A percentile compares a stretch with the other conserved stretches of the same genome.
Conservation (phyloP, 23 tunicate species). For the Oikopleura dioica region DNA sequence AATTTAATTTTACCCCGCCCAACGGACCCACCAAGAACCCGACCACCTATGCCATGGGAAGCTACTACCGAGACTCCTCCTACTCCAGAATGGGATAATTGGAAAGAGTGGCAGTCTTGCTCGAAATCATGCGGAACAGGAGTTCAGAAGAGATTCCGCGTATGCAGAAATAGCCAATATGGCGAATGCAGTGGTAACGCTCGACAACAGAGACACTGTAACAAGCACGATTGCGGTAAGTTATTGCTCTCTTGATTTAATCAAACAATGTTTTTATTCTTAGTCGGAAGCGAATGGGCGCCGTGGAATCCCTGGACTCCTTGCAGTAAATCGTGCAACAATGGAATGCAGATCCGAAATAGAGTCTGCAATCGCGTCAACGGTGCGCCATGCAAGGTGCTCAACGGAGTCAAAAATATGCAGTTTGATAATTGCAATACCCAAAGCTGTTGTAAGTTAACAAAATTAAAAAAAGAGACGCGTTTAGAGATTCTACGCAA, state of each 20-base stretch:
- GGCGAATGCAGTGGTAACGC: background rate
- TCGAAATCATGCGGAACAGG: background rate
- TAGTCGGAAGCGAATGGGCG: background rate
- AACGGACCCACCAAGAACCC: background rate
- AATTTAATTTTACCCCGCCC: background rate
- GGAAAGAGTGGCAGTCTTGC: slow-evolving; percentile 1
- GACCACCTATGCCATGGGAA: slow-evolving; percentile 9
- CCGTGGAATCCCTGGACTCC: no score
- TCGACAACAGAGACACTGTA: background rate
- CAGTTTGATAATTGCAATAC: no score
- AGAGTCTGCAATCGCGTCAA: no score
- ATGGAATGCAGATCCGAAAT: no score
- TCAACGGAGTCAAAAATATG: no score
- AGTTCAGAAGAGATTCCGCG: background rate
- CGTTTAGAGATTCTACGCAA: no score
- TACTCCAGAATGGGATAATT: background rate
- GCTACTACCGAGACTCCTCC: background rate
- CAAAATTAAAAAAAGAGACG: no score
- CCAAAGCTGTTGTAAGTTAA: no score
- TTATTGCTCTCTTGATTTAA: background rate
- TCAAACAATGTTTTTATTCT: background rate
- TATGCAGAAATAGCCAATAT: background rate
- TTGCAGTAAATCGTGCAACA: no score
- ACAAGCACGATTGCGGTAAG: background rate
- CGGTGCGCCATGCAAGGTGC: no score